A percentile compares a stretch with the other conserved stretches of the same genome.
phyloP scores from a whole-genome alignment of 2,113 vertebrate species.

The Misgurnus anguillicaudatus region DNA sequence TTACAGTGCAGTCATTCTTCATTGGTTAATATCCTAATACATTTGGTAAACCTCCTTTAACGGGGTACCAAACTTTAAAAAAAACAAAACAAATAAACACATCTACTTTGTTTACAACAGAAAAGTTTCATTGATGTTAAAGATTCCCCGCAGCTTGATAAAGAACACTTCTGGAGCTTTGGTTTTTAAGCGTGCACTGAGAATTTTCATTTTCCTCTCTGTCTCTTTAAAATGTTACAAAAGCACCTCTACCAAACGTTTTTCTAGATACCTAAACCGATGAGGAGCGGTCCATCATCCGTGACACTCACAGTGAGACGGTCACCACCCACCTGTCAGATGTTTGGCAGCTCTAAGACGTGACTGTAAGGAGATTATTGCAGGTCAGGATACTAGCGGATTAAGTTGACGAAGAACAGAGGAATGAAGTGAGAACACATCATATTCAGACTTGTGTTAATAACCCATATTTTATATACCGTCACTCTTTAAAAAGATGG shows the following conservation, averaged over 20 bases:
- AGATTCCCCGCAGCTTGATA: too few species aligned
- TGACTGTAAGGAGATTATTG: constrained; percentile 79
- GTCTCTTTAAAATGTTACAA: background rate
- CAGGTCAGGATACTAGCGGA: constrained; percentile 76
- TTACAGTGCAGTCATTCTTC: too few species aligned
- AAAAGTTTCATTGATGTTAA: too few species aligned
- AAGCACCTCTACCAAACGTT: background rate
- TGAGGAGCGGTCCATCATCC: constrained; percentile 65
- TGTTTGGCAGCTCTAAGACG: constrained; percentile 74
- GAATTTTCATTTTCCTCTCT: too few species aligned
- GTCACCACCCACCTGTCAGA: constrained; percentile 59
- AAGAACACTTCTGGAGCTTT: too few species aligned
- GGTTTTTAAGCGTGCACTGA: too few species aligned
- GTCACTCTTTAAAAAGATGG: background rate
- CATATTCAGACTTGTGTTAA: constrained; percentile 74
- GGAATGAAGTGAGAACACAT: constrained; percentile 71
- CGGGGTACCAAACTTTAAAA: too few species aligned
- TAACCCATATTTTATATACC: background rate
- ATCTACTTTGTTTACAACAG: too few species aligned
- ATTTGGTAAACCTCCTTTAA: too few species aligned
- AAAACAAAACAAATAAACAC: too few species aligned
- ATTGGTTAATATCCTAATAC: too few species aligned
- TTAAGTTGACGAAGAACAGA: constrained; percentile 75
- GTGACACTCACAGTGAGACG: constrained; percentile 33
- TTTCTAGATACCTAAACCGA: constrained; percentile 67